phyloP scores from a whole-genome alignment of 2,797 vertebrate genomes.

The Chaenodraco wilsoni region DNA sequence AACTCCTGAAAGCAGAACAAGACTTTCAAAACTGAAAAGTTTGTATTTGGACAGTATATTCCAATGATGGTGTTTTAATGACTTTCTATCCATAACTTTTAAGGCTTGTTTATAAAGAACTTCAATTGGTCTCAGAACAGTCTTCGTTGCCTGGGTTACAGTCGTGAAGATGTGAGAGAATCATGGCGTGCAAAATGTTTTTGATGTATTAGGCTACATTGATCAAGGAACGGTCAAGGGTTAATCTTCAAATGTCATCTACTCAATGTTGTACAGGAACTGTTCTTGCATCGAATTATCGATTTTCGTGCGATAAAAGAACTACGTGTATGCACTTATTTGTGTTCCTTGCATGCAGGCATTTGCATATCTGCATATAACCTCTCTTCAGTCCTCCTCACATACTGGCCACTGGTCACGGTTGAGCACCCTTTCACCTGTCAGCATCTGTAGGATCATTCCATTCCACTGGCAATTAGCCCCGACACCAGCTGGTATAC shows the following conservation, averaged over 20 bases:
- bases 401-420: slow-evolving; percentile 74
- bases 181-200: no score
- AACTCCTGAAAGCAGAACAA: no score
- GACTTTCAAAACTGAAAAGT: no score
- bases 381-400: slow-evolving; percentile 26
- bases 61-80: no score
- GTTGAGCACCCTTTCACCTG: slow-evolving; percentile 81
- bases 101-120: no score
- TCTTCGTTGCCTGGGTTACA: no score
- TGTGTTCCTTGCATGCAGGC: slow-evolving; percentile 4
- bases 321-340: neutral
- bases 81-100: no score
- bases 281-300: neutral
- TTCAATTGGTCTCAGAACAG: no score
- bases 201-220: no score
- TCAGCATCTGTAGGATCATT: slow-evolving; percentile 80
- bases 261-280: neutral
- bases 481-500: slow-evolving; percentile 41
- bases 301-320: neutral
- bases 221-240: slow-evolving; percentile 84
- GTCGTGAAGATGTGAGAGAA: no score
- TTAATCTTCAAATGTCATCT: slow-evolving; percentile 71
- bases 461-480: slow-evolving; percentile 76
- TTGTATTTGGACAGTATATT: no score
- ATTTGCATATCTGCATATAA: slow-evolving; percentile 33